These are phyloP conservation scores for Lepisosteus osseus DNA, from an alignment of 2,113 vertebrate genomes.

Conservation along the genomic window DNA sequence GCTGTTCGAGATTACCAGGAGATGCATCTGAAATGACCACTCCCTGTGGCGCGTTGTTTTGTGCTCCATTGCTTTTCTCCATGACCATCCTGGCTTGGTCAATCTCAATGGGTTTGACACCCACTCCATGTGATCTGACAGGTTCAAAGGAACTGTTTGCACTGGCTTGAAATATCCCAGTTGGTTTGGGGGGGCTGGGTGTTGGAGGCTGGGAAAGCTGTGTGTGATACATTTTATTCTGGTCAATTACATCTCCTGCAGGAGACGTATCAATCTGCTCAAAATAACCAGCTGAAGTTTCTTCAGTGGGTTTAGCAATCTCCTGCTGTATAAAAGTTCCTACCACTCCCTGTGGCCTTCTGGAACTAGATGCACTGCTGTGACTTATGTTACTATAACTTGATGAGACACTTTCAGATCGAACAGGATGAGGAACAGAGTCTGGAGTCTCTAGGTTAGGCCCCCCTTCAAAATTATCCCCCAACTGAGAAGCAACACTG, in stretches of 20 bases:
- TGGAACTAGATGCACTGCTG: constrained; percentile 54
- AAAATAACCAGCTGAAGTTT: constrained; percentile 77
- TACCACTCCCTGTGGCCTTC: constrained; percentile 68
- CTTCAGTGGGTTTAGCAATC: constrained; percentile 78
- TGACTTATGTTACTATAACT: constrained; percentile 80
- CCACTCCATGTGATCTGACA: constrained; percentile 80
- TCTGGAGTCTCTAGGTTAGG: constrained; percentile 84
- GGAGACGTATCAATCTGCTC: constrained; percentile 92
- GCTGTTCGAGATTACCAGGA: constrained; percentile 89
- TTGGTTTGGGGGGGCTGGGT: constrained; percentile 93
- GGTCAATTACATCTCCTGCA: constrained; percentile 47
- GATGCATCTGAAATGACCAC: constrained; percentile 35
- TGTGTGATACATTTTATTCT: constrained; percentile 40
- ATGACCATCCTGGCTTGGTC: constrained; percentile 83
- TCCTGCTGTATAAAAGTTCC: constrained; percentile 96
- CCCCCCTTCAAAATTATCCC: constrained; percentile 63
- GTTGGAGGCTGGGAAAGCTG: constrained; percentile 69
- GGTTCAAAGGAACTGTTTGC: constrained; percentile 96
- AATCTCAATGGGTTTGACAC: constrained; percentile 76
- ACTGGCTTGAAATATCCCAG: constrained; percentile 88
- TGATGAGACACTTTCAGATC: constrained; percentile 83
- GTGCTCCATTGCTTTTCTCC: constrained; percentile 57
- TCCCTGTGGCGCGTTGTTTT: constrained; percentile 32
- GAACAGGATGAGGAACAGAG: constrained; percentile 51
- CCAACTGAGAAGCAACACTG: constrained; percentile 37